Percentiles rank a stretch among this genome's conserved stretches.
These are phyloP conservation scores for Lasioglossum figueresi DNA, from an alignment of 2,888 invertebrate genomes.

Conservation along the genomic window DNA sequence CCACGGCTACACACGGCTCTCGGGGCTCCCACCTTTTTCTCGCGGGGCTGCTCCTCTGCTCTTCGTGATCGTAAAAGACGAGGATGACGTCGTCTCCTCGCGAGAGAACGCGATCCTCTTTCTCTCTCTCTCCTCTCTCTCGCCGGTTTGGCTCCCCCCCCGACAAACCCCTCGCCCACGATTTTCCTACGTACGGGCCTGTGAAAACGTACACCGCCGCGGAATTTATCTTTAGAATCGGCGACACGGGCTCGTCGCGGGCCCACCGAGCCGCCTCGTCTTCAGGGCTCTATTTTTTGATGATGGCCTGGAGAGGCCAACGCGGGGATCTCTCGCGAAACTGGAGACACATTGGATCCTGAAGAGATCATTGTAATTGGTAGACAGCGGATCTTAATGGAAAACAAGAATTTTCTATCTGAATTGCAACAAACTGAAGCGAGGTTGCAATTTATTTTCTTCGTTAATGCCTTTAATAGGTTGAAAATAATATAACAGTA, in stretches of 20 bases:
- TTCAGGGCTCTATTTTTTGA: constrained; percentile 57
- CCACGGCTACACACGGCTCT: constrained; percentile 46
- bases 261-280: background rate
- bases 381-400: too few relatives aligned
- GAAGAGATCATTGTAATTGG: too few relatives aligned
- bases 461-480: too few relatives aligned
- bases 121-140: constrained; percentile 27
- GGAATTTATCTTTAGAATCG: constrained; percentile 72
- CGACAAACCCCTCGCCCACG: constrained; percentile 16
- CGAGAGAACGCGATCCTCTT: constrained; percentile 57
- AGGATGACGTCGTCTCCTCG: constrained; percentile 59
- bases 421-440: too few relatives aligned
- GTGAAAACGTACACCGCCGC: constrained; percentile 70
- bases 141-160: constrained; percentile 16
- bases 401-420: too few relatives aligned
- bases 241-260: constrained; percentile 37
- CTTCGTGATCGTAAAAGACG: constrained; percentile 65
- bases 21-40: constrained; percentile 71
- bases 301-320: constrained; percentile 29
- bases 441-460: too few relatives aligned
- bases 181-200: constrained; percentile 62
- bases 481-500: too few relatives aligned
- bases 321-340: constrained; percentile 17
- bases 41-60: constrained; percentile 57
- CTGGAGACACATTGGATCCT: background rate